Conservation (phyloP, 2,113 vertebrate species). For the Gavia stellata region DNA sequence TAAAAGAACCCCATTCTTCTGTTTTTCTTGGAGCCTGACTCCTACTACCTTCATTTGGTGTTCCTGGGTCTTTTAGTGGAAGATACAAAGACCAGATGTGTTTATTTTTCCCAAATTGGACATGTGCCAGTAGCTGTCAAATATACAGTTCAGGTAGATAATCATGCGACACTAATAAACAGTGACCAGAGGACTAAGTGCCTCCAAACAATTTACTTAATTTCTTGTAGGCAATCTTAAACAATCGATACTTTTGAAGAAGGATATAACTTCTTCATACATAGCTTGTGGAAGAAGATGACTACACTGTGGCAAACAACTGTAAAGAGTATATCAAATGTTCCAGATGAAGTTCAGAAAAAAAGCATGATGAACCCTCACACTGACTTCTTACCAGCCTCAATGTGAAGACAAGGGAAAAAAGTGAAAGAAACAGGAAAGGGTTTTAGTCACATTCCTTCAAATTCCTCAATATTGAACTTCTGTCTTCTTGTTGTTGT, state of each 20-base stretch:
- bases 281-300: background rate
- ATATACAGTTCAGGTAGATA: background rate
- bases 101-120: background rate
- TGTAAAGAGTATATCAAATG: background rate
- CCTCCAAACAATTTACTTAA: background rate
- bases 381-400: background rate
- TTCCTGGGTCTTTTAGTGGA: background rate
- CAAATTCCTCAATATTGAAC: background rate
- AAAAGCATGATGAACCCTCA: background rate
- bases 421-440: background rate
- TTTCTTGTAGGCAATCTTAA: background rate
- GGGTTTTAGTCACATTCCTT: background rate
- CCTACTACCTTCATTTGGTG: background rate
- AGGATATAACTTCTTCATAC: background rate
- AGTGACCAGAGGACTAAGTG: background rate
- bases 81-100: background rate
- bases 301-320: background rate
- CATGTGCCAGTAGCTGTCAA: background rate
- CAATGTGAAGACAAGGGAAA: background rate
- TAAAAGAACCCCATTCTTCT: background rate
- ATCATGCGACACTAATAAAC: background rate
- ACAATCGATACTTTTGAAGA: background rate
- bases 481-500: background rate
- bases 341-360: background rate
- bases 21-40: background rate